These are phyloP conservation scores for Xestoiulus laeticollis DNA, from an alignment of 2,888 invertebrate genomes.

Conservation along the genomic window DNA sequence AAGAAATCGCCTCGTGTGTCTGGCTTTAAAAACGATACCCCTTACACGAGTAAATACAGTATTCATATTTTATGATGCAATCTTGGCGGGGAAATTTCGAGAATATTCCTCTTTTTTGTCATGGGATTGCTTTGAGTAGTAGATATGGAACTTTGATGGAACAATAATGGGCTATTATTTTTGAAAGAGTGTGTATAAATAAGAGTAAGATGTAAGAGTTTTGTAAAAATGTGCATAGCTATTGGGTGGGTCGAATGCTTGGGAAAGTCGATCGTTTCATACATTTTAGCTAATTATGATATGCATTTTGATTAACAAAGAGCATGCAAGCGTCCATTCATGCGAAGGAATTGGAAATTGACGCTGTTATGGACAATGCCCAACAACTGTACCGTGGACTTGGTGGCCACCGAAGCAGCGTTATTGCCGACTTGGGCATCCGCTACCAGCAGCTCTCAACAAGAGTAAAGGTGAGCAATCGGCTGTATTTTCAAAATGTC, in stretches of 20 bases:
- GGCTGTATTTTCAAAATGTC: neutral
- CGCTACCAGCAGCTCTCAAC: constrained; percentile 91
- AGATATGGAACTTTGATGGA: neutral
- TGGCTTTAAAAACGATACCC: too few species aligned
- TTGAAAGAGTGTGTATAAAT: too few species aligned
- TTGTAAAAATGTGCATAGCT: too few species aligned
- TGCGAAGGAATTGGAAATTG: constrained; percentile 91
- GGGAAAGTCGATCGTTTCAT: too few species aligned
- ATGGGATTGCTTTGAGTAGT: too few species aligned
- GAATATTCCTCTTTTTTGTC: too few species aligned
- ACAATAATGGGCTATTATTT: too few species aligned
- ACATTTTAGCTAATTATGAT: too few species aligned
- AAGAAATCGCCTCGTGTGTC: too few species aligned
- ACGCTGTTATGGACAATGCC: constrained; percentile 89
- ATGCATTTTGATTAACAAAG: constrained; percentile 61
- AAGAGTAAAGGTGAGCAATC: constrained; percentile 75
- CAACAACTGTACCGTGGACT: constrained; percentile 67
- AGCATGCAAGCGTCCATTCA: constrained; percentile 85
- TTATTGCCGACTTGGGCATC: constrained; percentile 88
- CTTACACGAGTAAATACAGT: too few species aligned
- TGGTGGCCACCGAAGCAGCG: constrained; percentile 70
- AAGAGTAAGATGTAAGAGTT: neutral
- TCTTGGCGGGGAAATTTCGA: too few species aligned
- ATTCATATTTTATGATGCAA: too few species aligned
- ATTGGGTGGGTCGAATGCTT: neutral